A percentile compares a stretch with the other conserved stretches of the same genome.
Conservation (phyloP, 2,113 vertebrate species). For the Corythornis vintsioides region DNA sequence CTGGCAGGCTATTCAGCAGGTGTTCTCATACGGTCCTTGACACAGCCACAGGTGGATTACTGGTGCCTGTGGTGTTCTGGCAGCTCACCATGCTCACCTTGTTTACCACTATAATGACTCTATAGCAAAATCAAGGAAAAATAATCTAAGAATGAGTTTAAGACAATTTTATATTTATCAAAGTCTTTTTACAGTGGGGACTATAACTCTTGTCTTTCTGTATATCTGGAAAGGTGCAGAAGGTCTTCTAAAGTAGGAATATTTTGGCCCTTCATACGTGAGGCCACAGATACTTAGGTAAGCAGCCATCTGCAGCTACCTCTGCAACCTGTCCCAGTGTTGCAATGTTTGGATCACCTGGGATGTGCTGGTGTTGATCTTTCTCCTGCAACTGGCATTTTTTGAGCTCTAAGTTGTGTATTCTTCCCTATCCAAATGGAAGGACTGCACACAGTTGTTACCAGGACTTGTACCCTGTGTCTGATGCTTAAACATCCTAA, state of each 20-base stretch:
- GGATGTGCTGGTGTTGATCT: neutral
- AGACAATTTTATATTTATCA: neutral
- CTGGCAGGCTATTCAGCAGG: neutral
- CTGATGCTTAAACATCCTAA: neutral
- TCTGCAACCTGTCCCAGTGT: neutral
- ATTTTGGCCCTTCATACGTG: neutral
- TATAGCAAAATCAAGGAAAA: neutral
- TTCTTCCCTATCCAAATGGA: neutral
- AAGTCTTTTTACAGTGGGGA: neutral
- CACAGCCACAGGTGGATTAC: neutral
- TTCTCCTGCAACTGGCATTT: neutral
- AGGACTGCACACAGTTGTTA: neutral
- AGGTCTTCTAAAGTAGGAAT: neutral
- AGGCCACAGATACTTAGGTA: neutral
- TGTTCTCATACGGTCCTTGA: neutral
- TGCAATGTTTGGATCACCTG: accelerated
- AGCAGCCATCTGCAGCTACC: neutral
- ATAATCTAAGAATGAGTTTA: neutral
- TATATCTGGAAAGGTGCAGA: neutral
- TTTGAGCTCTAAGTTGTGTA: neutral
- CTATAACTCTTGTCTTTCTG: neutral
- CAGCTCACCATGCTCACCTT: neutral
- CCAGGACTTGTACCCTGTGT: no score
- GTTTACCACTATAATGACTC: neutral
- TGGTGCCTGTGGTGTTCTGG: neutral